Base-by-base conservation (phyloP, 2,113 vertebrate species). In the Amazona guildingii region DNA sequence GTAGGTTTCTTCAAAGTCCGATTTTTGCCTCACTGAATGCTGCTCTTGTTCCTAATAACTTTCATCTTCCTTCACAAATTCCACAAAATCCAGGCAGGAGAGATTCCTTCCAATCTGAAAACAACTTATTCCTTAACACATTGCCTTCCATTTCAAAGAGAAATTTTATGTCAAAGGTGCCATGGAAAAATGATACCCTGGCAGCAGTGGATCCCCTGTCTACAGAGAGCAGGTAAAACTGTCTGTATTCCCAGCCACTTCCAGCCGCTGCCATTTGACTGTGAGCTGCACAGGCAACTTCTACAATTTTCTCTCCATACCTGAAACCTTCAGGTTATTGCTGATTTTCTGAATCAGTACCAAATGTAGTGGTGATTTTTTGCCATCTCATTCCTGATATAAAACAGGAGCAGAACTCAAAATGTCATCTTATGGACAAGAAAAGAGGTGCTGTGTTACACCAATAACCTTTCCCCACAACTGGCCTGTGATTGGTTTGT, bases 21-120 rank as follows among this genome's bases (percentile, higher is more conserved):
- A 3, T 62, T 92, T 95, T 88, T 86, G 79, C 43, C 39, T 82
- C 6, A 1, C 23, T 96, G 75, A 95, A 93, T 87, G 76, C 63
- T 85, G 70, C 67, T 63, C 41, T 95, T 97, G 86, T 95, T 83
- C 57, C 15, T 77, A 70, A 31, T 43, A 78, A 59, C 84, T 95
- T 94, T 92, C 51, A 88, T 83, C 86, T 95, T 89, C 93, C 96
- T 94, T 91, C 94, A 94, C 54, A 95, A 96, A 96, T 97, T 96
- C 95, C 73, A 14, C 20, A 49, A 35, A 74, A 86, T 20, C n/a
- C 78, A 44, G 20, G 17, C 70, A 93, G 66, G 44, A 90, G 66
- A 81, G 51, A 62, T 94, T 91, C 81, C 39, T 93, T 90, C 14
- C 70, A 88, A 44, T 57, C n/a, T 39, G 62, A 84, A 74, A 78